These are phyloP conservation scores for Darwinula stevensoni DNA, from an alignment of 2,888 invertebrate genomes.

Conservation along the genomic window DNA sequence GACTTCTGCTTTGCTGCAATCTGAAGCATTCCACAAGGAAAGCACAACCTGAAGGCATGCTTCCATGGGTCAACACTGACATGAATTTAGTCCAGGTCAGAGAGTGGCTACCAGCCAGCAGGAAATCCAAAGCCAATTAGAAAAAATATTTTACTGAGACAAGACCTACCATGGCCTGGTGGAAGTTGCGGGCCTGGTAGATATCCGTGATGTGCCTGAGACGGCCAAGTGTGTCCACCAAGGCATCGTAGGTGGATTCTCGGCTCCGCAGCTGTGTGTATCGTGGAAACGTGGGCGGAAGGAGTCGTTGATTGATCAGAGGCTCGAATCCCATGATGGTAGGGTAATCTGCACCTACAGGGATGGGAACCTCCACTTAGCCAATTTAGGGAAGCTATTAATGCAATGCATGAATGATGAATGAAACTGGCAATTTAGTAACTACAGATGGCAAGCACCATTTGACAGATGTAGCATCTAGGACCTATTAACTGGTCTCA, in stretches of 20 bases:
- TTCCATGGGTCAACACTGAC: too few relatives aligned
- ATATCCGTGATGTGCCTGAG: slow-evolving; percentile 53
- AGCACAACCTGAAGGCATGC: too few relatives aligned
- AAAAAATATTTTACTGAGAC: slow-evolving; percentile 10
- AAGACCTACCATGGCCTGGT: slow-evolving; percentile 38
- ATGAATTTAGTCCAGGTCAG: slow-evolving; percentile 4
- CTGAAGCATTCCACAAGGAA: too few relatives aligned
- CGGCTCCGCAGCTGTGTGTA: slow-evolving; percentile 64
- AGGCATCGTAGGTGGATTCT: slow-evolving; percentile 43
- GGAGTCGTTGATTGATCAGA: slow-evolving; percentile 67
- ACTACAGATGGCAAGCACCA: not conserved
- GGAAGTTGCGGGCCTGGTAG: slow-evolving; percentile 41
- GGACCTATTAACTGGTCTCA: too few relatives aligned
- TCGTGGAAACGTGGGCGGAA: slow-evolving; percentile 94
- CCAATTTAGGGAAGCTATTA: too few relatives aligned
- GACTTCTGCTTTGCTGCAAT: too few relatives aligned
- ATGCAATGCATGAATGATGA: too few relatives aligned
- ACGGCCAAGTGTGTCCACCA: slow-evolving; percentile 49
- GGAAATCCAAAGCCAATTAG: slow-evolving; percentile 14
- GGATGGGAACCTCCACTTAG: too few relatives aligned
- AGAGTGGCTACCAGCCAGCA: not conserved
- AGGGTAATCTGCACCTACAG: slow-evolving; percentile 14
- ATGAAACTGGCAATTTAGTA: not conserved
- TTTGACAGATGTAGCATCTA: not conserved
- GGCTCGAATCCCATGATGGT: slow-evolving; percentile 61